These are phyloP conservation scores for Reinhardtius hippoglossoides DNA, from an alignment of 2,113 vertebrate genomes.

Conservation along the genomic window DNA sequence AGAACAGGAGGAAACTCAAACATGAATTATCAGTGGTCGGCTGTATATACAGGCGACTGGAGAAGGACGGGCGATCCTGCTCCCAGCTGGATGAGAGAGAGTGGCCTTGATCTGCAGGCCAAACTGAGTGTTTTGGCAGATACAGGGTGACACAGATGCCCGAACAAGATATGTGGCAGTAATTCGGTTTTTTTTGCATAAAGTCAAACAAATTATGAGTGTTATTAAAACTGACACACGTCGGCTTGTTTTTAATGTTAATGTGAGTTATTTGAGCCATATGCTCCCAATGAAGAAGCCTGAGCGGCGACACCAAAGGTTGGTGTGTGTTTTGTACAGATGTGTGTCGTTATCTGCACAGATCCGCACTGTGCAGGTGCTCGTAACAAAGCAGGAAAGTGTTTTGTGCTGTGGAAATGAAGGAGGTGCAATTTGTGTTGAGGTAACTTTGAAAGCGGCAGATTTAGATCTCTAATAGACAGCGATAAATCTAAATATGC, in stretches of 20 bases:
- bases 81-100: conserved; percentile 34
- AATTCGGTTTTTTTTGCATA: conserved; percentile 40
- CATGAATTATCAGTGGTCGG: conserved; percentile 24
- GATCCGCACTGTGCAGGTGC: not conserved
- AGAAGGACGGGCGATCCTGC: conserved; percentile 12
- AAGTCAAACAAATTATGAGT: conserved; percentile 31
- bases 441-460: not conserved
- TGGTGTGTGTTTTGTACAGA: not conserved
- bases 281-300: not conserved
- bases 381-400: conserved; percentile 3
- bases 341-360: conserved; percentile 1
- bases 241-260: not conserved
- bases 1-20: conserved; percentile 27
- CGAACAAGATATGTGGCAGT: conserved; percentile 19
- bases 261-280: not conserved
- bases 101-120: conserved; percentile 40
- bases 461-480: not conserved
- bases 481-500: not conserved
- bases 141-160: conserved; percentile 29
- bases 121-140: conserved; percentile 37
- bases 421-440: conserved; percentile 1
- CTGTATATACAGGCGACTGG: not conserved
- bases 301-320: not conserved
- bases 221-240: conserved; percentile 9
- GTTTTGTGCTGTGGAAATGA: not conserved